Evolutionary conservation across 2,113 vertebrate genomes (phyloP).

Genomic region (Myrmophylax atrothorax): DNA sequence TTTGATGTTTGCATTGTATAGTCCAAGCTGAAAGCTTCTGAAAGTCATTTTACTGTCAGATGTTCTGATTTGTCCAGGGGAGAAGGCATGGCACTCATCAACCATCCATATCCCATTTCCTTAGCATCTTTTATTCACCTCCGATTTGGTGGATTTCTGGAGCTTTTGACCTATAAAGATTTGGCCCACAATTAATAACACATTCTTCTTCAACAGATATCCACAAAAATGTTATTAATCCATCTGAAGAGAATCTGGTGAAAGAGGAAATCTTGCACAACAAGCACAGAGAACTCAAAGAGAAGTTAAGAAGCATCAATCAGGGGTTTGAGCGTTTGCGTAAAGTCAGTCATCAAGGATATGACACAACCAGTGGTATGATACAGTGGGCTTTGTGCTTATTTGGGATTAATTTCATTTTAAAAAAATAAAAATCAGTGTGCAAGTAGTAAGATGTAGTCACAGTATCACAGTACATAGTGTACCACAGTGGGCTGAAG

Average conservation of each 20-base stretch:
- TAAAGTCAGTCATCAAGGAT: conserved; percentile 91
- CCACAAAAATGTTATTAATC: conserved; percentile 87
- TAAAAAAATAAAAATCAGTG: background rate
- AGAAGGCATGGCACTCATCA: background rate
- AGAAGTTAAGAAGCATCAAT: conserved; percentile 85
- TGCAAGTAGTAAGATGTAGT: background rate
- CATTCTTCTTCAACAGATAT: conserved; percentile 74
- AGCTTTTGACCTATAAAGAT: background rate
- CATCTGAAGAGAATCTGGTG: conserved; percentile 74
- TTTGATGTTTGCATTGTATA: background rate
- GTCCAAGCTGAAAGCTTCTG: background rate
- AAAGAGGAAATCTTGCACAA: conserved; percentile 80
- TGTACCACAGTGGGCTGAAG: background rate
- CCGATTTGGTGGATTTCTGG: background rate
- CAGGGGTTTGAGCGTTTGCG: conserved; percentile 91
- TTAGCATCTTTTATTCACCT: background rate
- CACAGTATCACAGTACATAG: background rate
- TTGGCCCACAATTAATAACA: background rate
- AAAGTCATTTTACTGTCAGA: background rate
- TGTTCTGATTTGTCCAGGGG: background rate
- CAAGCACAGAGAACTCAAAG: conserved; percentile 89
- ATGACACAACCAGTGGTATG: conserved; percentile 82
- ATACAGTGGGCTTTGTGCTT: background rate
- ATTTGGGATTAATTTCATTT: background rate
- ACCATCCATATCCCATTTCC: background rate